Conservation (phyloP, 1,140 invertebrate genomes). For the Neuroterus valhalla region DNA sequence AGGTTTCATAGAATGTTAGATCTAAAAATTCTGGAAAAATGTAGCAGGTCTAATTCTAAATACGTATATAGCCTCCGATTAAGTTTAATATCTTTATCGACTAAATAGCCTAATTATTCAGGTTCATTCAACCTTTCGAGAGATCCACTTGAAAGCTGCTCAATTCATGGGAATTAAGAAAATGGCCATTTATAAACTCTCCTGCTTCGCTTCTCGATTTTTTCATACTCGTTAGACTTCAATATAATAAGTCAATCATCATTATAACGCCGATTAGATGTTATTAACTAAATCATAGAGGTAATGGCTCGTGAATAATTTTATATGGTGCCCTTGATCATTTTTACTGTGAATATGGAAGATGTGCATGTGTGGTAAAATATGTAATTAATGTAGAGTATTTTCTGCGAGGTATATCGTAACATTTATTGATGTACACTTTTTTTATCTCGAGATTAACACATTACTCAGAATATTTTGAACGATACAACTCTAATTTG, state of each 20-base stretch:
- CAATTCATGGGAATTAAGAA: background rate
- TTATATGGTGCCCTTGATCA: background rate
- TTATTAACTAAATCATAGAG: slow-evolving; percentile 12
- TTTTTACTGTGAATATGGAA: background rate
- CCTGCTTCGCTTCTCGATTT: slow-evolving; percentile 14
- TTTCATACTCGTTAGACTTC: slow-evolving; percentile 14
- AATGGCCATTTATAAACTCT: slow-evolving; percentile 7
- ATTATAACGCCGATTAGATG: background rate
- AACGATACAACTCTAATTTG: too few species aligned
- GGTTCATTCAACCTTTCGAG: background rate
- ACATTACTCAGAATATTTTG: too few species aligned
- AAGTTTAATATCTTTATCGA: background rate
- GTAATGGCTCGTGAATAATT: background rate
- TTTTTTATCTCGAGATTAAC: too few species aligned
- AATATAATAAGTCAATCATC: slow-evolving; percentile 10
- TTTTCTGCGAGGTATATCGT: background rate
- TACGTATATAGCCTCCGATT: background rate
- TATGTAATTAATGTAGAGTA: background rate
- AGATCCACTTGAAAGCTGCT: background rate
- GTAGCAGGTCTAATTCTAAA: background rate
- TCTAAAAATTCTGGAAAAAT: background rate
- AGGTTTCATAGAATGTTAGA: background rate
- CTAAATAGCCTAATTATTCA: slow-evolving; percentile 18
- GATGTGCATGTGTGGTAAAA: background rate
- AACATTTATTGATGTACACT: too few species aligned